A percentile compares a stretch with the other conserved stretches of the same genome.
phyloP scores from a whole-genome alignment of 2,888 invertebrate species.

The Acronicta alni region DNA sequence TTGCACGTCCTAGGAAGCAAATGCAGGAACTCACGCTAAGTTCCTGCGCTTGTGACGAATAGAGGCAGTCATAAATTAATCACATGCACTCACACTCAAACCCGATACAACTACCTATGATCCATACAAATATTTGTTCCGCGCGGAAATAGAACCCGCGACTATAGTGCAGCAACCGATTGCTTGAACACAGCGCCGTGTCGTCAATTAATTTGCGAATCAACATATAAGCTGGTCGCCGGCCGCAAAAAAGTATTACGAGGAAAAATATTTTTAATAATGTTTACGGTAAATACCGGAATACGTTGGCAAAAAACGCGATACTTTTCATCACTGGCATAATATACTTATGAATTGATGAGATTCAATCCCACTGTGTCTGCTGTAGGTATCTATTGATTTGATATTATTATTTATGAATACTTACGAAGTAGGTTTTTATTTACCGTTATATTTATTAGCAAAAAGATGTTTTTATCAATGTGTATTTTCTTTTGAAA shows the following conservation, averaged over 20 bases:
- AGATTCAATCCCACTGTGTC: conserved; percentile 21
- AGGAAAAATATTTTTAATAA: neutral
- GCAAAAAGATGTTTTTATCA: conserved; percentile 1
- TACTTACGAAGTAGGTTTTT: conserved; percentile 9
- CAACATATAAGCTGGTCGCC: neutral
- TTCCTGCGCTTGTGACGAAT: too few species aligned
- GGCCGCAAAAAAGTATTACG: neutral
- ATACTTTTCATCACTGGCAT: conserved; percentile 29
- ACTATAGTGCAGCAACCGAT: too few species aligned
- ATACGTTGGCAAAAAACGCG: conserved; percentile 19
- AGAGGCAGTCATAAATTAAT: too few species aligned
- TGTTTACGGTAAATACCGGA: conserved; percentile 6
- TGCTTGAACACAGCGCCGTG: too few species aligned
- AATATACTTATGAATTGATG: conserved; percentile 25
- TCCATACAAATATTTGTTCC: too few species aligned
- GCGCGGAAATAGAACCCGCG: too few species aligned
- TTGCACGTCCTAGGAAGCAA: too few species aligned
- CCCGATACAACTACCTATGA: too few species aligned
- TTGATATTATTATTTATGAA: conserved; percentile 31
- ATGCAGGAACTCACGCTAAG: too few species aligned
- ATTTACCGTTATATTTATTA: conserved; percentile 19
- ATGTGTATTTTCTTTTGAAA: neutral
- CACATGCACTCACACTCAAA: too few species aligned
- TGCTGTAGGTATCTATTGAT: conserved; percentile 29
- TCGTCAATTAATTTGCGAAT: too few species aligned